A percentile compares a stretch with the other conserved stretches of the same genome.
phyloP scores from a whole-genome alignment of 37 sponge, comb jelly and placozoan genomes.

The Beroe ovata region DNA sequence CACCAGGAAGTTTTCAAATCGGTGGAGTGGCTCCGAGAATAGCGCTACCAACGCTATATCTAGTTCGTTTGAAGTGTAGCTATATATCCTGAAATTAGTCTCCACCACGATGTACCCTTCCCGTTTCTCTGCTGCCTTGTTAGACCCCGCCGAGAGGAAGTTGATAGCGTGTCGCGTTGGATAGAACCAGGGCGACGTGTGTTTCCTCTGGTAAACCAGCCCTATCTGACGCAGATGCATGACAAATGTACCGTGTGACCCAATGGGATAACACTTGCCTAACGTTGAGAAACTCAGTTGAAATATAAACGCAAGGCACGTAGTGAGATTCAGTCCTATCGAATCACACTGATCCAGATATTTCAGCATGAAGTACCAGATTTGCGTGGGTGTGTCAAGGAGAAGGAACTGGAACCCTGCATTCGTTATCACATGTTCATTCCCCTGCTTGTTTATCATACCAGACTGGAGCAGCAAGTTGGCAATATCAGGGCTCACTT shows the following conservation, averaged over 20 bases:
- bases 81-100: slow-evolving; percentile 86
- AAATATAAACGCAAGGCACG: slow-evolving; percentile 81
- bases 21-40: slow-evolving; percentile 50
- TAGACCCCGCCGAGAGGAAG: slow-evolving; percentile 74
- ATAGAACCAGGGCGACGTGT: slow-evolving; percentile 77
- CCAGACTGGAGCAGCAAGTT: slow-evolving; percentile 59
- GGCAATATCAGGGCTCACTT: slow-evolving; percentile 61
- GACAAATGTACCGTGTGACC: slow-evolving; percentile 77
- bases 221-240: slow-evolving; percentile 93
- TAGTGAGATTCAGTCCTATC: slow-evolving; percentile 75
- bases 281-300: slow-evolving; percentile 88
- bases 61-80: slow-evolving; percentile 78
- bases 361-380: slow-evolving; percentile 92
- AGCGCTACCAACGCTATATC: slow-evolving; percentile 68
- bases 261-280: slow-evolving; percentile 70
- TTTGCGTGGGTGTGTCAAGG: slow-evolving; percentile 79
- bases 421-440: slow-evolving; percentile 73
- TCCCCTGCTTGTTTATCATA: slow-evolving; percentile 13
- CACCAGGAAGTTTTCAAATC: slow-evolving; percentile 89
- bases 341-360: slow-evolving; percentile 76
- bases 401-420: slow-evolving; percentile 94
- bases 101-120: slow-evolving; percentile 86
- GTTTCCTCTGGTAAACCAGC: slow-evolving; percentile 88
- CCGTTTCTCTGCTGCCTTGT: slow-evolving; percentile 21
- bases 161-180: slow-evolving; percentile 91